Base-by-base conservation (phyloP, 2,888 invertebrate genomes). In the Troides aeacus region DNA sequence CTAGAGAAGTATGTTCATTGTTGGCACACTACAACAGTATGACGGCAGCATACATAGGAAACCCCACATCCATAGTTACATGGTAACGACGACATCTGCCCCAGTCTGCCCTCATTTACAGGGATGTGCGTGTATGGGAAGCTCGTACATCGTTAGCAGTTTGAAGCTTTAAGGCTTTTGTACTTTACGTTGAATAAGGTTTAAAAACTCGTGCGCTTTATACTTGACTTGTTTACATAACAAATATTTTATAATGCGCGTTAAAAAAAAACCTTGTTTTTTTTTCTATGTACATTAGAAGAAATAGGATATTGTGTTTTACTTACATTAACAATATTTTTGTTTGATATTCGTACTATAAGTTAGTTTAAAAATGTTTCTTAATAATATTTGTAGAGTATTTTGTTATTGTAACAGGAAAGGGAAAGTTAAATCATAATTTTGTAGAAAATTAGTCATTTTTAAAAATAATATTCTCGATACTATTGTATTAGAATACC, bases 71-170 rank as follows among this genome's bases (percentile, higher is more conserved):
- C 63, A 70, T 66, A 70, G 66, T 70, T 70, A 70, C 70, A 66
- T 63, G 63, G 70, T 70, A 70, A 70, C 65, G 68, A 42, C 66
- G 63, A 66, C 24, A 66, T 63, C 66, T 70, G 70, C 63, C 70
- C 70, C 66, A 36, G 70, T 60, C 63, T 70, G 70, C 63, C 70
- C 70, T 70, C 70, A 70, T 70, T 70, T 70, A 70, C 70, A 70
- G 65, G 70, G 39, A 63, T 60, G 36, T 66, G 69, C 62, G 66
- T 66, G 56, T 64, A 50, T 39, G 69, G 57, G 62, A 46, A 50
- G 39, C 66, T 66, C 66, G 70, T 63, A n/a, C 70, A 70, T 66
- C 70, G 63, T 66, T 70, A 66, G 66, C 56, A 66, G 66, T 63
- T 59, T 62, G 70, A 66, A 66, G 70, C 70, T 70, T 66, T 66